These are phyloP conservation scores for Ypsolopha sequella DNA, from an alignment of 2,888 invertebrate species.

Conservation along the genomic window DNA sequence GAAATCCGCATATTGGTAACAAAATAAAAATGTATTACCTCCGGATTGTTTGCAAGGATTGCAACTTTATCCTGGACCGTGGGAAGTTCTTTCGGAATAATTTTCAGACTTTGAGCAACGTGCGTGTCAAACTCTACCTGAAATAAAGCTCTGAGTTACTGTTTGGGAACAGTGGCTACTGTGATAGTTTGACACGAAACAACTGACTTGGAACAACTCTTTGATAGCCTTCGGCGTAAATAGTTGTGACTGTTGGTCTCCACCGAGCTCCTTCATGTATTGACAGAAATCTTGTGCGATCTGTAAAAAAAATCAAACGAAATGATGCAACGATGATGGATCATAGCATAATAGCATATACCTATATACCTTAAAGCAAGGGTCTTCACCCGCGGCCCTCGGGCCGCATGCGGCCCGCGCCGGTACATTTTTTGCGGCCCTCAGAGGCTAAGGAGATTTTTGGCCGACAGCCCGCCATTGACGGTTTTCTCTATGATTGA, in stretches of 20 bases:
- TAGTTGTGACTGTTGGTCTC: conserved; percentile 57
- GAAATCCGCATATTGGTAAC: no score
- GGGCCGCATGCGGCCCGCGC: no score
- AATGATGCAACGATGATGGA: no score
- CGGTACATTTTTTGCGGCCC: no score
- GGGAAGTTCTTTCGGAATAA: conserved; percentile 70
- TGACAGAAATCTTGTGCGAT: conserved; percentile 59
- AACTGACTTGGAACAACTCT: conserved; percentile 56
- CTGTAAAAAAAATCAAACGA: conserved; percentile 20
- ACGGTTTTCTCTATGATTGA: no score
- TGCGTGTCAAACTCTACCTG: conserved; percentile 72
- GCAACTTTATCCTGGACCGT: conserved; percentile 70
- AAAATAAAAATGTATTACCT: conserved; percentile 44
- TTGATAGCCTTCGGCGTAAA: conserved; percentile 61
- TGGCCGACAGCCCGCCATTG: no score
- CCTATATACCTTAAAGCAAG: no score
- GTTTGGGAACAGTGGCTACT: no score
- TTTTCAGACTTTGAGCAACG: conserved; percentile 63
- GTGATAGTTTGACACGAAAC: no score
- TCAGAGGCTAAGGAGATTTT: no score
- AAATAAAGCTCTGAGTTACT: conserved; percentile 8
- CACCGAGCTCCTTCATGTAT: conserved; percentile 60
- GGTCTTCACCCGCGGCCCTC: no score
- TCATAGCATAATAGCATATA: no score
- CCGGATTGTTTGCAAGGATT: conserved; percentile 46